Evolutionary conservation across 1,140 invertebrate species (phyloP), one percentile per base, ranked within the genome.

Genomic region (Bombus haemorrhoidalis): DNA sequence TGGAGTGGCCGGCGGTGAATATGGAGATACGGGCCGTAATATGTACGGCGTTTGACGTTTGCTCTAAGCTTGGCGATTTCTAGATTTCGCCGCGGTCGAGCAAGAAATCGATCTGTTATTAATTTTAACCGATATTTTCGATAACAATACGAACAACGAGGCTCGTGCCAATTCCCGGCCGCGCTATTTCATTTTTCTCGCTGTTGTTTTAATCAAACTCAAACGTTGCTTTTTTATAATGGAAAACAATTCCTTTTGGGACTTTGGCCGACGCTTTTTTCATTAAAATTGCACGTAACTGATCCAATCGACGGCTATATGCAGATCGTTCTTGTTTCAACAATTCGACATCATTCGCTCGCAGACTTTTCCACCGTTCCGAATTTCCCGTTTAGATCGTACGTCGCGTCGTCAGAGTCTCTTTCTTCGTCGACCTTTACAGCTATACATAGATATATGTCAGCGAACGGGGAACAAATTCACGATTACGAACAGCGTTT

Each of bases 231-330:
- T 64, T 64, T 78, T 77, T 59, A 78, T 78, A 78, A 62, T 64
- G 59, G 59, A 41, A 78, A 78, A 78, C 75, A 78, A 78, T 64
- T 78, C n/a, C 75, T 43, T 78, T 64, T 32, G 15, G 37, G 15
- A 41, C 28, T 3, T 13, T 1, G 28, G n/a, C 3, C 34, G 74
- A 25, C 9, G 53, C 15, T 66, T 66, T 77, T 64, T 64, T 9
- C 57, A 43, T 77, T 77, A 77, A 77, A 77, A 77, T 43, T 32
- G 28, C 59, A 12, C 28, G 59, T 77, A 77, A 77, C 62, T 32
- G 57, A 77, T 77, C 57, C 28, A 77, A 41, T 32, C 62, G n/a
- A n/a, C 53, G 34, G 34, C 25, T n/a, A 39, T 37, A 28, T 5
- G 25, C 3, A 22, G 5, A 37, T 25, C 34, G 12, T 18, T 6